Percentiles rank a stretch among this genome's conserved stretches.
phyloP scores from a whole-genome alignment of 2,888 invertebrate genomes.

The Antheraea assamensis region DNA sequence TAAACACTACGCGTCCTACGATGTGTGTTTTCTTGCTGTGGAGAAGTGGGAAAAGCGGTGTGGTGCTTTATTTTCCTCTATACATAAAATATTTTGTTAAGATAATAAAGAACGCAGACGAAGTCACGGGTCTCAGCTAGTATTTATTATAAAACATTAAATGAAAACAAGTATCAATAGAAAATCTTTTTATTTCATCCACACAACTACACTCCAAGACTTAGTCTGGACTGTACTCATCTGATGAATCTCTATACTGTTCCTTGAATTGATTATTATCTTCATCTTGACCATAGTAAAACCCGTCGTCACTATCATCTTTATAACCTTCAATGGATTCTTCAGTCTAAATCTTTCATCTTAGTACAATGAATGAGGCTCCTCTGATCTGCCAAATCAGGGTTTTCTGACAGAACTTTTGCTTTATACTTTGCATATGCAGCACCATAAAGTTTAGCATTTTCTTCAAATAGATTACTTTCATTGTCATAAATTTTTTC shows the following conservation, averaged over 20 bases:
- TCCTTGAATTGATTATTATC: slow-evolving; percentile 60
- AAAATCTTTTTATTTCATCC: slow-evolving; percentile 29
- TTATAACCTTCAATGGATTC: slow-evolving; percentile 57
- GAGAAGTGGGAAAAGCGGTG: no score
- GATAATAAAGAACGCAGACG: no score
- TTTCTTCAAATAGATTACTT: slow-evolving; percentile 64
- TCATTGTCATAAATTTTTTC: slow-evolving; percentile 66
- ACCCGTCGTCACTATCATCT: slow-evolving; percentile 71
- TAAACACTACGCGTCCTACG: no score
- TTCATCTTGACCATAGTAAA: slow-evolving; percentile 73
- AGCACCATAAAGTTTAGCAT: slow-evolving; percentile 84
- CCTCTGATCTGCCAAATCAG: slow-evolving; percentile 40
- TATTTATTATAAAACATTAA: not conserved
- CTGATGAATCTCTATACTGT: slow-evolving; percentile 58
- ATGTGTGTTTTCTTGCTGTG: no score
- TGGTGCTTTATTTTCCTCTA: no score
- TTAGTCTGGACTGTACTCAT: slow-evolving; percentile 56
- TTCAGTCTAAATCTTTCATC: slow-evolving; percentile 49
- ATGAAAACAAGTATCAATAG: not conserved
- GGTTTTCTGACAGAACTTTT: slow-evolving; percentile 58
- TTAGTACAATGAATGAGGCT: slow-evolving; percentile 51
- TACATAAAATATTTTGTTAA: no score
- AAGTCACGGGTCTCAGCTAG: not conserved
- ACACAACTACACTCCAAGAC: slow-evolving; percentile 15
- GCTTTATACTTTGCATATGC: slow-evolving; percentile 87